Conservation (phyloP, 2,797 vertebrate species). For the Kryptolebias ocellatus region DNA sequence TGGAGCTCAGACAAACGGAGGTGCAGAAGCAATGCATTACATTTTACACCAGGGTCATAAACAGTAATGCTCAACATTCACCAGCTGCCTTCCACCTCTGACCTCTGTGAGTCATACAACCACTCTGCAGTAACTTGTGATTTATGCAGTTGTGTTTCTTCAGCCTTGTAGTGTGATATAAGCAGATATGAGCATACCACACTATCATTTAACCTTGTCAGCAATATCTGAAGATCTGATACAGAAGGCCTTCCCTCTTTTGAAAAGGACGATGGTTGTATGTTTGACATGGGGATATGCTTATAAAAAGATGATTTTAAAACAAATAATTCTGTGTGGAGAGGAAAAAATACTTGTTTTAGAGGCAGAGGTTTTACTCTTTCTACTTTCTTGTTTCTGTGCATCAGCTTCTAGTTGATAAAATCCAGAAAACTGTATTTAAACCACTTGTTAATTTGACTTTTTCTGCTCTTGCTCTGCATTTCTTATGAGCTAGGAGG, state of each 20-base stretch:
- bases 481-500: too few relatives aligned
- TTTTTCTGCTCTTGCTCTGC: constrained; percentile 13
- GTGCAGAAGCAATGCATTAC: constrained; percentile 43
- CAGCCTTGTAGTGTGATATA: constrained; percentile 54
- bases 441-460: constrained; percentile 23
- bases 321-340: constrained; percentile 43
- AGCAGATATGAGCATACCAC: constrained; percentile 37
- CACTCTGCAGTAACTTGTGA: constrained; percentile 55
- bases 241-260: constrained; percentile 24
- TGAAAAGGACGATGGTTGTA: constrained; percentile 16
- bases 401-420: background rate
- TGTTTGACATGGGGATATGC: background rate
- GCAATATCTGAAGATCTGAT: constrained; percentile 62
- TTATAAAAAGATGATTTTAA: constrained; percentile 39
- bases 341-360: constrained; percentile 19
- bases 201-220: constrained; percentile 68
- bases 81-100: constrained; percentile 51
- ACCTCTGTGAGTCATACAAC: constrained; percentile 47
- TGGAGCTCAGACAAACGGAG: constrained; percentile 44
- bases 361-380: constrained; percentile 22
- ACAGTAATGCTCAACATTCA: constrained; percentile 25
- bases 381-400: background rate
- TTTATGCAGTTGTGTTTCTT: constrained; percentile 54
- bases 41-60: constrained; percentile 34
- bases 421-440: constrained; percentile 20